These are phyloP conservation scores for Girardinichthys multiradiatus DNA, from an alignment of 2,113 vertebrate genomes.

Conservation along the genomic window DNA sequence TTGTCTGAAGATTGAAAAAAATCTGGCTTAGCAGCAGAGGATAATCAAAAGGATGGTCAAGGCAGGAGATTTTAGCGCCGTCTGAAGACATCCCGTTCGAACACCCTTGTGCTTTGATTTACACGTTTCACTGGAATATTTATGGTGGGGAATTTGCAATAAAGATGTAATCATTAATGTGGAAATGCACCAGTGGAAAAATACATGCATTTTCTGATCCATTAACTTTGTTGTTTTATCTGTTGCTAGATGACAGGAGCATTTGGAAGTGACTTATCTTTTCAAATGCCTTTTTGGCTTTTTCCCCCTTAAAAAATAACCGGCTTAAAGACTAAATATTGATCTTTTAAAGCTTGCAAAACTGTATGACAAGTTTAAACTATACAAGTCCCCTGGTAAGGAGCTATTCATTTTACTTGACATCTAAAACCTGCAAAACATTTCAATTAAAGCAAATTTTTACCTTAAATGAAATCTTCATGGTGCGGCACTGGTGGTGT, in stretches of 20 bases:
- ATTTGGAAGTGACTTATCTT: background rate
- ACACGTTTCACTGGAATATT: background rate
- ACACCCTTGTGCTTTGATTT: background rate
- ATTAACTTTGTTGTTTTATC: constrained; percentile 3
- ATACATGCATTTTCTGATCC: background rate
- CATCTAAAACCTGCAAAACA: too few species aligned
- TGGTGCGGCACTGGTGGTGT: too few species aligned
- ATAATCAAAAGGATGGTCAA: constrained; percentile 58
- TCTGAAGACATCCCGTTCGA: constrained; percentile 12
- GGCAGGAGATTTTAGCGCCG: constrained; percentile 31
- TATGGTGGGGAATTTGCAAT: background rate
- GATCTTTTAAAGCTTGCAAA: too few species aligned
- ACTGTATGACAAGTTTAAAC: too few species aligned
- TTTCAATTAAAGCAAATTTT: too few species aligned
- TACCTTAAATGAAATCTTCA: too few species aligned
- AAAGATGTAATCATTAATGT: background rate
- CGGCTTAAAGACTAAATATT: background rate
- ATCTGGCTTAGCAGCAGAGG: constrained; percentile 43
- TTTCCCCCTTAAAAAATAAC: background rate
- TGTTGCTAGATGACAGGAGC: constrained; percentile 2
- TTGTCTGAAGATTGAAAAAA: constrained; percentile 48
- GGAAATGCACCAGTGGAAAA: background rate
- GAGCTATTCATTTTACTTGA: too few species aligned
- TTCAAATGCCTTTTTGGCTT: background rate
- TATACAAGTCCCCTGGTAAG: too few species aligned